Conservation (phyloP, 2,797 vertebrate species). For the Erethizon dorsatum region DNA sequence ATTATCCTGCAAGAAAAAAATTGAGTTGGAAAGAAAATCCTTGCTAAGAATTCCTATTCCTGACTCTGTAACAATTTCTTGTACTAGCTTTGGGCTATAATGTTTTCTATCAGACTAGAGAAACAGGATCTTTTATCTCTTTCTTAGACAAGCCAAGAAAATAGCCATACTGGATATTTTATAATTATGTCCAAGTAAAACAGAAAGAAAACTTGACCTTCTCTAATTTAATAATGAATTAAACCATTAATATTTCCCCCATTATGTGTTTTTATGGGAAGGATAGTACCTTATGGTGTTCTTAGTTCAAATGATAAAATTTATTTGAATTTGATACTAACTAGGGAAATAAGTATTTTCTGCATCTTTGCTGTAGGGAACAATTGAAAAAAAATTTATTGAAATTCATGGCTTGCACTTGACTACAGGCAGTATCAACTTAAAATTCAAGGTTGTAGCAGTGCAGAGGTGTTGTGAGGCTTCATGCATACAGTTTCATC, state of each 20-base stretch:
- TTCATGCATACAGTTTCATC: constrained; percentile 71
- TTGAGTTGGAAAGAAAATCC: neutral
- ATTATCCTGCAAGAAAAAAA: constrained; percentile 3
- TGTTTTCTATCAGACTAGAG: constrained; percentile 47
- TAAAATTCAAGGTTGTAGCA: constrained; percentile 81
- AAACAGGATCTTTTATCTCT: constrained; percentile 68
- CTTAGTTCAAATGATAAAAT: constrained; percentile 70
- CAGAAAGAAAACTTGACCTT: constrained; percentile 32
- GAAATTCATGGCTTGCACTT: constrained; percentile 82
- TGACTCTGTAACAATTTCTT: constrained; percentile 56
- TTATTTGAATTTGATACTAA: constrained; percentile 73
- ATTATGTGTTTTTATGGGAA: constrained; percentile 47
- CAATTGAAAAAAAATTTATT: constrained; percentile 82
- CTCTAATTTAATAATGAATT: constrained; percentile 72
- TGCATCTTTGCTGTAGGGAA: constrained; percentile 76
- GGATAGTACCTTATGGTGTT: constrained; percentile 32
- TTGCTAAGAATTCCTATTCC: constrained; percentile 33
- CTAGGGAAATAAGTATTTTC: constrained; percentile 79
- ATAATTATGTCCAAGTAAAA: constrained; percentile 71
- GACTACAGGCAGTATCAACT: constrained; percentile 79
- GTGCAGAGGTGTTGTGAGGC: constrained; percentile 68
- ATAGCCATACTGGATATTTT: constrained; percentile 30
- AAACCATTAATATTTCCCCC: constrained; percentile 66
- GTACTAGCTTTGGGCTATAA: constrained; percentile 41
- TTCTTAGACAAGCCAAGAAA: constrained; percentile 58